Evolutionary conservation across 1,140 invertebrate species (phyloP).

Genomic region (Lordiphosa mommai): DNA sequence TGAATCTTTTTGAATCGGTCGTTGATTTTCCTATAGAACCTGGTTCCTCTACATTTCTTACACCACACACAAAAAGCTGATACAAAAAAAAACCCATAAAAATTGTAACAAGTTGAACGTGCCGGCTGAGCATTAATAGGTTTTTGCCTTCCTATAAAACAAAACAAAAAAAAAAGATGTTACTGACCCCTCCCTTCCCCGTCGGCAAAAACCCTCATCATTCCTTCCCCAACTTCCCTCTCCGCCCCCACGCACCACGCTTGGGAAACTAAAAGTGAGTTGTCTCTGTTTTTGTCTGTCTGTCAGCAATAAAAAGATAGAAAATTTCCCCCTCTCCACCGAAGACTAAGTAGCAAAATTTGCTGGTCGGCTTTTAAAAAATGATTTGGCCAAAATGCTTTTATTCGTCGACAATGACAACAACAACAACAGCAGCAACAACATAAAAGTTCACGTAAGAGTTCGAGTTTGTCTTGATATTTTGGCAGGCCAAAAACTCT

Average conservation of each 20-base stretch:
- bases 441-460: conserved; percentile 25
- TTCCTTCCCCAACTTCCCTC: neutral
- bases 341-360: conserved; percentile 40
- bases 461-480: conserved; percentile 19
- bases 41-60: conserved; percentile 4
- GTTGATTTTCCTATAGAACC: too few relatives aligned
- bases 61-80: conserved; percentile 23
- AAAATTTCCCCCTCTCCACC: neutral
- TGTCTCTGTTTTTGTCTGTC: conserved; percentile 26
- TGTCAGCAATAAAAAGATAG: conserved; percentile 28
- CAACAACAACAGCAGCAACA: neutral
- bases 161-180: conserved; percentile 7
- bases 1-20: too few relatives aligned
- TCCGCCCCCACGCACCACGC: neutral
- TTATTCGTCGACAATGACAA: neutral
- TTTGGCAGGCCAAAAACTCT: conserved; percentile 28
- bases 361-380: conserved; percentile 46
- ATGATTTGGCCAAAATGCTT: conserved; percentile 54
- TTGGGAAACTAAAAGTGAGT: conserved; percentile 47
- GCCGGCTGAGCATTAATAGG: conserved; percentile 70
- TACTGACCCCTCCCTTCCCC: neutral
- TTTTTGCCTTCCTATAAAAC: conserved; percentile 71
- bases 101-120: conserved; percentile 76
- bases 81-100: conserved; percentile 36
- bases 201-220: neutral